phyloP scores from a whole-genome alignment of 2,888 invertebrate species.

The Agrypnus murinus region DNA sequence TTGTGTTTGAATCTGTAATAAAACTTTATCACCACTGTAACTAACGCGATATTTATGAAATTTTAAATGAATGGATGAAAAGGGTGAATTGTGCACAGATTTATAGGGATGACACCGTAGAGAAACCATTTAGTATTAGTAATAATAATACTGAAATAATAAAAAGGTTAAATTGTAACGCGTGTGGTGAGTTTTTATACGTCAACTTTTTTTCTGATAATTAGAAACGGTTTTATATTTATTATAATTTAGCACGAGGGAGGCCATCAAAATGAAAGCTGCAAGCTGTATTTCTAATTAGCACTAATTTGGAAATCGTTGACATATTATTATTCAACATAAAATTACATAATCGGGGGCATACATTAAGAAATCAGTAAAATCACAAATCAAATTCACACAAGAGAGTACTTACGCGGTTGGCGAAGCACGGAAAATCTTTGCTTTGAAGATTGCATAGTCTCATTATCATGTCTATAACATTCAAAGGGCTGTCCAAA shows the following conservation, averaged over 20 bases:
- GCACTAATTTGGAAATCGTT: no score
- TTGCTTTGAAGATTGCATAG: slow-evolving; percentile 63
- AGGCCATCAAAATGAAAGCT: no score
- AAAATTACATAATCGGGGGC: no score
- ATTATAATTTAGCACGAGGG: no score
- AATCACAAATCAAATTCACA: slow-evolving; percentile 48
- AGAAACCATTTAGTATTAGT: slow-evolving; percentile 38
- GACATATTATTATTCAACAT: no score
- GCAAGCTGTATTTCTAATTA: no score
- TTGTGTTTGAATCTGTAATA: slow-evolving; percentile 31
- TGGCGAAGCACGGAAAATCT: slow-evolving; percentile 52
- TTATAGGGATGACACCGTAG: slow-evolving; percentile 44
- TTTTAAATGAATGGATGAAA: slow-evolving; percentile 35
- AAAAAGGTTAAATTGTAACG: slow-evolving; percentile 27
- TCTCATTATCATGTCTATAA: slow-evolving; percentile 70
- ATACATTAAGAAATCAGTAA: not conserved
- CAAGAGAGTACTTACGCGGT: slow-evolving; percentile 47
- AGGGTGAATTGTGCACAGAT: slow-evolving; percentile 11
- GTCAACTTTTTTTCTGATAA: slow-evolving; percentile 21
- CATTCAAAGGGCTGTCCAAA: slow-evolving; percentile 69
- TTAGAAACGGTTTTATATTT: slow-evolving; percentile 32
- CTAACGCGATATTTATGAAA: slow-evolving; percentile 47
- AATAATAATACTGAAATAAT: slow-evolving; percentile 27
- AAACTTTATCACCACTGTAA: slow-evolving; percentile 47
- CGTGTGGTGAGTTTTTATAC: slow-evolving; percentile 33